Evolutionary conservation across 2,888 invertebrate species (phyloP), one percentile per base, ranked within the genome.

Genomic region (Caenorhabditis sulstoni): DNA sequence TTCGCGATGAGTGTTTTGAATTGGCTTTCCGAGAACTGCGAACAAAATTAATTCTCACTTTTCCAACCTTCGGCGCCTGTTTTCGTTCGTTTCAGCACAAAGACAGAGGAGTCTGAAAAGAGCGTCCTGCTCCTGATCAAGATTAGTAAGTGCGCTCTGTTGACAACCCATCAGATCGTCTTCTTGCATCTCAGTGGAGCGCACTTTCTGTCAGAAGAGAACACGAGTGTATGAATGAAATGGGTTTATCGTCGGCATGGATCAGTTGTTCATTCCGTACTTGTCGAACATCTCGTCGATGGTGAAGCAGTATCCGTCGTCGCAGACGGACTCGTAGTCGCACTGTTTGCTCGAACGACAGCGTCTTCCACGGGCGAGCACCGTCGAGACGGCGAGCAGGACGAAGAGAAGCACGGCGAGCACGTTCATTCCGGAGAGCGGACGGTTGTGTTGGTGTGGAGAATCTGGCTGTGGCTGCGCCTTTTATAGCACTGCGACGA

Each of bases 281-380:
- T 55, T 55, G 18, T 55, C 55, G 55, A 55, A 55, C 55, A 55
- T 55, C 55, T 55, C 41, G 41, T 55, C 55, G 18, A 37, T 9
- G 20, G 37, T 55, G 55, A 37, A 55, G 29, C 55, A 55, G 37
- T 18, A 18, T 35, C 55, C 55, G 18, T 37, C 55, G 37, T 55
- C 55, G 20, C 55, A 55, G 11, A 29, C n/a, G 18, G 29, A 37
- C 16, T 55, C 16, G 18, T 37, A 55, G 18, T 29, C 37, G 18
- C 55, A 55, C 1, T 55, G 29, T 12, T n/a, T 55, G 14, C 16
- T 55, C 1, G 37, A 35, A n/a, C 29, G 14, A 18, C 55, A 55
- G 8, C 12, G n/a, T 55, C 29, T 37, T 39, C 55, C 39, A 2
- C 18, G 37, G 7, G 12, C 39, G 37, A 8, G 9, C 55, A 55